Base-by-base conservation (phyloP, 2,113 vertebrate species). In the Potamarius usumacintae region DNA sequence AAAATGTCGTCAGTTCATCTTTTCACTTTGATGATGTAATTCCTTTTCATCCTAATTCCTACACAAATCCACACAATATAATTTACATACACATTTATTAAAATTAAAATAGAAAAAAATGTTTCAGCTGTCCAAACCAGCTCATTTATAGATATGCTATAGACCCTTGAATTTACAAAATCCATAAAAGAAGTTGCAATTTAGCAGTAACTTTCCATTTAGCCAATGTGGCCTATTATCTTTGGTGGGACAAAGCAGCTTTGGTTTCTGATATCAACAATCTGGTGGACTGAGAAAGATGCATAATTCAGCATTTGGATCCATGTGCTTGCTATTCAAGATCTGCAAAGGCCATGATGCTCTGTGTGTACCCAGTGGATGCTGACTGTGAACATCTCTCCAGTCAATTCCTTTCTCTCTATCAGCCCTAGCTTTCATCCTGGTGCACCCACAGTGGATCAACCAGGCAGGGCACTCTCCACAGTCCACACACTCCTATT, bases 291-390 rank as follows among this genome's bases (percentile, higher is more conserved):
- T 79, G 82, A 11, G 82, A 71, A 58, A 87, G 78, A 91, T 91
- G 82, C 85, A 90, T 90, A 89, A 90, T 91, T 86, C 86, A 90
- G 88, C 88, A 84, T 86, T 88, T 77, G 83, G 79, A 83, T 90
- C 79, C 76, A 63, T 58, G 34, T 80, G 65, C 82, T 90, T 86
- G 63, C 53, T 71, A 25, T 86, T 85, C 72, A 71, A 76, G 72
- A 81, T 85, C 83, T 60, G 85, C 63, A 80, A 80, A 87, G 85
- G 72, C 85, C 63, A 79, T 63, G 34, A 42, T 63, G 58, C 42
- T 72, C 72, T 89, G 69, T 87, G 42, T 57, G 48, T 71, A 72
- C 83, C 20, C 30, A 85, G 53, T 30, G 18, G 52, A 34, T 84
- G 52, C 27, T 48, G 83, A 72, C 83, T 81, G 76, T 63, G 65